A percentile compares a stretch with the other conserved stretches of the same genome.
phyloP scores from a whole-genome alignment of 2,797 vertebrate species.

The Eurystomus glaucurus region DNA sequence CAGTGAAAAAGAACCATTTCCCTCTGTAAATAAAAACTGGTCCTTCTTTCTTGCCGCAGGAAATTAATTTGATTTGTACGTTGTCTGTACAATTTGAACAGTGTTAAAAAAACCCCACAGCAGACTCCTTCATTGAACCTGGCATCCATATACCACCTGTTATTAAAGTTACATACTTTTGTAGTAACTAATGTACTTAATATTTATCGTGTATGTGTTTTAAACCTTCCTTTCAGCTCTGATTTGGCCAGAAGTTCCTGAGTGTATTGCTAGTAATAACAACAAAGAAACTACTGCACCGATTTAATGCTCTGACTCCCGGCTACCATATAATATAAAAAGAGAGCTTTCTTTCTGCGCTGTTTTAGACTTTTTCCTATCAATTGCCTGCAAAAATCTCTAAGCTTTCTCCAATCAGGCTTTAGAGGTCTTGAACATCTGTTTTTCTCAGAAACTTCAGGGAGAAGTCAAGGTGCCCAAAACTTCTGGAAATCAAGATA shows the following conservation, averaged over 20 bases:
- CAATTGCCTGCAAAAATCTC: neutral
- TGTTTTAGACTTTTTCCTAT: neutral
- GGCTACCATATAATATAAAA: neutral
- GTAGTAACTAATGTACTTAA: neutral
- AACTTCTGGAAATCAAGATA: neutral
- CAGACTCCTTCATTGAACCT: neutral
- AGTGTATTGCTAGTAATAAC: neutral
- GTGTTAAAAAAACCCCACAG: neutral
- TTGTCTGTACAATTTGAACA: neutral
- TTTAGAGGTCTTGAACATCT: neutral
- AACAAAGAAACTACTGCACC: neutral
- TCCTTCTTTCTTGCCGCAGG: neutral
- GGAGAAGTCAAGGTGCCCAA: neutral
- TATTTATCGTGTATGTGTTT: neutral
- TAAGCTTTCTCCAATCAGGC: neutral
- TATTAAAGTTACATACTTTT: neutral
- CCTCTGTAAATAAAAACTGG: neutral
- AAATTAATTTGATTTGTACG: constrained; percentile 8
- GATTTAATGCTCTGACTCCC: constrained; percentile 12
- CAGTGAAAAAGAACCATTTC: neutral
- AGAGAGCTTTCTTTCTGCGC: neutral
- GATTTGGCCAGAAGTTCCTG: neutral
- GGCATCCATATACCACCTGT: neutral
- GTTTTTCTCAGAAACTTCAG: neutral
- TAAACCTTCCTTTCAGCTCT: neutral